These are phyloP conservation scores for Camponotus pennsylvanicus DNA, from an alignment of 1,140 invertebrate genomes.

Conservation along the genomic window DNA sequence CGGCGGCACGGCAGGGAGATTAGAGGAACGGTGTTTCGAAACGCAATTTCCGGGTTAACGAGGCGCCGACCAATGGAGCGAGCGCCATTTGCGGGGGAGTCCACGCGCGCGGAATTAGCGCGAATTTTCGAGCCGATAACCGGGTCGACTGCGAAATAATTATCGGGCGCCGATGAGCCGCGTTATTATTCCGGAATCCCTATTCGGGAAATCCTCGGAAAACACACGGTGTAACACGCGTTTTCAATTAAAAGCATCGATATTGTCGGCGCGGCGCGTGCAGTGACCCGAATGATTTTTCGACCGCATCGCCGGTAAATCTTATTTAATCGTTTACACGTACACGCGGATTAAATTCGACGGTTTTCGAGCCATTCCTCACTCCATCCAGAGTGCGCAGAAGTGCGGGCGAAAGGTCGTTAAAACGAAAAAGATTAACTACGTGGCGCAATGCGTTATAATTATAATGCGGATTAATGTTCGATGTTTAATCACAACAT, in stretches of 20 bases:
- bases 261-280: slow-evolving; percentile 49
- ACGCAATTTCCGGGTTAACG: slow-evolving; percentile 65
- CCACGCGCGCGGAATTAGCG: slow-evolving; percentile 59
- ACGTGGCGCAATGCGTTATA: slow-evolving; percentile 10
- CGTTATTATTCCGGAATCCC: slow-evolving; percentile 64
- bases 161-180: slow-evolving; percentile 63
- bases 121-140: slow-evolving; percentile 62
- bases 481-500: too few relatives aligned
- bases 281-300: slow-evolving; percentile 63
- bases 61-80: slow-evolving; percentile 49
- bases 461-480: background rate
- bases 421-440: slow-evolving; percentile 40
- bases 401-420: background rate
- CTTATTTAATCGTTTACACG: slow-evolving; percentile 62
- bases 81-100: slow-evolving; percentile 48
- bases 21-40: slow-evolving; percentile 58
- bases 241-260: slow-evolving; percentile 66
- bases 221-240: slow-evolving; percentile 54
- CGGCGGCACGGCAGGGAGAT: slow-evolving; percentile 6
- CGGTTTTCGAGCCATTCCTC: slow-evolving; percentile 8
- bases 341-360: slow-evolving; percentile 54
- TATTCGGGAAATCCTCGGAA: slow-evolving; percentile 55
- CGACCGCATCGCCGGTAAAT: slow-evolving; percentile 60
- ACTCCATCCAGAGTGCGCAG: background rate
- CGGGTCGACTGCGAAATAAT: slow-evolving; percentile 67